These are phyloP conservation scores for Planiliza haematocheilus DNA, from an alignment of 2,113 vertebrate species.

Conservation along the genomic window DNA sequence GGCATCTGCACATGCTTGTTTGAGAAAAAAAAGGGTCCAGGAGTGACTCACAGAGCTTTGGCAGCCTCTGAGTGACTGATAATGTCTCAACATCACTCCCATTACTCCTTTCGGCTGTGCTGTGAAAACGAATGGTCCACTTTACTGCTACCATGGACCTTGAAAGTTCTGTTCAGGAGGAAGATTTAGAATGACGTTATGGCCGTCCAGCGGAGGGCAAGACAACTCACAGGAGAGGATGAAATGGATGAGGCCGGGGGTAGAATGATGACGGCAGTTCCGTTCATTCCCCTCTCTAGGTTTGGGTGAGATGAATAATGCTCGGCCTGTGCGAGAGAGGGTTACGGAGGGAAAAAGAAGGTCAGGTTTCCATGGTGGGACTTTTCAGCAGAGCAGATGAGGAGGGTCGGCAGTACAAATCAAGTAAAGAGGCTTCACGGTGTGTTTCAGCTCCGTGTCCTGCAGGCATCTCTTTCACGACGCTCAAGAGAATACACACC, in stretches of 20 bases:
- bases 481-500: slow-evolving; percentile 63
- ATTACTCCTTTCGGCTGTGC: slow-evolving; percentile 66
- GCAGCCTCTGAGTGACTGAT: slow-evolving; percentile 70
- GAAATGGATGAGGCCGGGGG: slow-evolving; percentile 67
- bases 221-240: slow-evolving; percentile 70
- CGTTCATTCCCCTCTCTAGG: slow-evolving; percentile 53
- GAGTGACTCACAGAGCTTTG: slow-evolving; percentile 64
- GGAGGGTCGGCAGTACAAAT: slow-evolving; percentile 70
- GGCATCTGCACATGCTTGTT: slow-evolving; percentile 67
- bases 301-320: slow-evolving; percentile 65
- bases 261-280: slow-evolving; percentile 59
- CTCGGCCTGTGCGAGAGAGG: slow-evolving; percentile 42
- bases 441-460: slow-evolving; percentile 52
- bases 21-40: slow-evolving; percentile 26
- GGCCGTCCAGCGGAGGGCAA: slow-evolving; percentile 54
- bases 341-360: slow-evolving; percentile 39
- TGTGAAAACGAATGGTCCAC: slow-evolving; percentile 73
- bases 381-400: slow-evolving; percentile 65
- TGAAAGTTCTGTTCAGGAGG: slow-evolving; percentile 54
- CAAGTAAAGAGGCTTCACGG: slow-evolving; percentile 61
- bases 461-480: slow-evolving; percentile 65
- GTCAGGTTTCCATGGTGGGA: slow-evolving; percentile 58
- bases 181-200: slow-evolving; percentile 72
- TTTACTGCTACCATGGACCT: slow-evolving; percentile 65
- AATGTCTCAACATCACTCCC: slow-evolving; percentile 62